Evolutionary conservation across 2,797 vertebrate species (phyloP), one percentile per base, ranked within the genome.

Genomic region (Pteronotus mesoamericanus): DNA sequence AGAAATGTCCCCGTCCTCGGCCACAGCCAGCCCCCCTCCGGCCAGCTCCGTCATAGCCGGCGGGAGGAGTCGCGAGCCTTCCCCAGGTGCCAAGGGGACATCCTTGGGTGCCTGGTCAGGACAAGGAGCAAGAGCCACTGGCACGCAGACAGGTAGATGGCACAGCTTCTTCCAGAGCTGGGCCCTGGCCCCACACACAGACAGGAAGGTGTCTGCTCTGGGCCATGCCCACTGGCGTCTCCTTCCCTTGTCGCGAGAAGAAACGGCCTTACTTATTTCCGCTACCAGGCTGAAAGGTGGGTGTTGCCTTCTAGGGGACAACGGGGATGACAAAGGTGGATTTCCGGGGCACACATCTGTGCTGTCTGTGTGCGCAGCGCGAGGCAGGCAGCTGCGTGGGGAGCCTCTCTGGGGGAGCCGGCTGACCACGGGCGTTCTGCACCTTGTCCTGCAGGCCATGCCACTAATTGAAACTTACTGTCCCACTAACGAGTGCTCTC

Each of bases 381-480:
- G 94, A 94, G 96, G 97, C 88, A 91, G 98, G 98, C 98, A 98
- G 77, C 82, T 97, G 97, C 97, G 98, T 99, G 99, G 97, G 98
- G 98, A 96, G 98, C 97, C 98, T 99, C 98, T 98, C 69, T 89
- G 98, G 98, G 98, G 98, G 24, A 24, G n/a, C n/a, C 68, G 96
- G 84, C 97, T 92, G 97, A 97, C 97, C 95, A 92, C 97, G 19
- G n/a, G 22, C 97, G 98, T 98, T 99, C 98, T 98, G 98, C 97
- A 89, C 93, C 91, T 97, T 98, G 94, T 98, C 98, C 98, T 99
- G 99, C 98, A 98, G 99, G 99, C 98, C 96, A 19, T 97, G 98
- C 98, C 98, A 98, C 99, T 99, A 99, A 99, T 99, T 99, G 98
- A 98, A 98, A 99, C 98, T 98, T 98, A 98, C 99, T 98, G 98